Evolutionary conservation across 1,140 invertebrate species (phyloP).

Genomic region (Hermetia illucens): DNA sequence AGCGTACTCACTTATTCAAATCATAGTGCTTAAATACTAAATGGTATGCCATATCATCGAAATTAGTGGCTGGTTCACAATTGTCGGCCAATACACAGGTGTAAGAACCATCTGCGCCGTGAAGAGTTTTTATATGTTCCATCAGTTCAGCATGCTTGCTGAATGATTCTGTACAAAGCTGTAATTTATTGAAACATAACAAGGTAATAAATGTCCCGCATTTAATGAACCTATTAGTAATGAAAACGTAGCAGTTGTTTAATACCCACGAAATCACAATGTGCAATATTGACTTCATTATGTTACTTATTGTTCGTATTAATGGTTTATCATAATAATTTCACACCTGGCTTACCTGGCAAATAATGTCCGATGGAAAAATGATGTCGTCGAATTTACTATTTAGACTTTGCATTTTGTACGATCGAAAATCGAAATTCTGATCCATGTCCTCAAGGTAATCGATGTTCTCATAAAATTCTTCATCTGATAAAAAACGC

Average conservation of each 20-base stretch:
- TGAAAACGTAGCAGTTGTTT: no score
- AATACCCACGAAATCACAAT: no score
- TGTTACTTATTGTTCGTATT: no score
- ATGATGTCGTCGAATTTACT: neutral
- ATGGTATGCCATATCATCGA: constrained; percentile 16
- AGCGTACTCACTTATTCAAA: constrained; percentile 17
- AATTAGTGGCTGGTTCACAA: constrained; percentile 6
- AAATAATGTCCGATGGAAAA: neutral
- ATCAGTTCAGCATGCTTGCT: constrained; percentile 13
- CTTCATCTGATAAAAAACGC: neutral
- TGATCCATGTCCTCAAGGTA: neutral
- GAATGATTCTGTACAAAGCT: constrained; percentile 14
- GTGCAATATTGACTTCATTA: no score
- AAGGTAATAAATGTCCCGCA: no score
- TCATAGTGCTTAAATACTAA: constrained; percentile 19
- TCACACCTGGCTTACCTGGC: neutral
- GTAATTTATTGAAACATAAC: constrained; percentile 1
- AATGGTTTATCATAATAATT: no score
- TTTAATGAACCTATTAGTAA: no score
- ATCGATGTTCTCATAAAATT: neutral
- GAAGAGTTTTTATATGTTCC: constrained; percentile 10
- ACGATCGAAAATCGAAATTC: neutral
- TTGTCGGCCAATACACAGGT: constrained; percentile 13
- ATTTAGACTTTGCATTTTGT: neutral
- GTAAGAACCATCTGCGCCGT: constrained; percentile 6